These are phyloP conservation scores for Coenonympha arcania DNA, from an alignment of 2,888 invertebrate genomes.

Conservation along the genomic window DNA sequence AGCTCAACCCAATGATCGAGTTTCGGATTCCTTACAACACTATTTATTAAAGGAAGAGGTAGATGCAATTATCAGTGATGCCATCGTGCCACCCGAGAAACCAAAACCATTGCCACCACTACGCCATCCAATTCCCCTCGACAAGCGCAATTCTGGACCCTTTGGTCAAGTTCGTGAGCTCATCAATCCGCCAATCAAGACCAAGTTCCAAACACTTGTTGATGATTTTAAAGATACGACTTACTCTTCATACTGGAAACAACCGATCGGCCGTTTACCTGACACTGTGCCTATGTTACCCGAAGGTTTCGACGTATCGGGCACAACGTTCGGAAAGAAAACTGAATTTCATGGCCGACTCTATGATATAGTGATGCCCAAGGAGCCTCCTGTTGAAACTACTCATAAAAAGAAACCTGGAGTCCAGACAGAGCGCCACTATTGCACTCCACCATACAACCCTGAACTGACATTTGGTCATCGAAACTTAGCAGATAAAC, in stretches of 20 bases:
- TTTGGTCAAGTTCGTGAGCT: constrained; percentile 39
- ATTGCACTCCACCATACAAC: constrained; percentile 57
- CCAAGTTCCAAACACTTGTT: constrained; percentile 53
- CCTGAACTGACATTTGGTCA: constrained; percentile 61
- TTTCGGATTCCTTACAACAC: constrained; percentile 44
- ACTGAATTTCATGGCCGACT: constrained; percentile 41
- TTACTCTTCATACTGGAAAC: constrained; percentile 58
- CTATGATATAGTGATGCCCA: constrained; percentile 61
- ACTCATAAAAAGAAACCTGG: constrained; percentile 40
- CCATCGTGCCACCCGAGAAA: constrained; percentile 46
- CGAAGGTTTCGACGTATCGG: constrained; percentile 44
- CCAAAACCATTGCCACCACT: constrained; percentile 45
- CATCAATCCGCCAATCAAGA: constrained; percentile 47
- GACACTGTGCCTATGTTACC: constrained; percentile 60
- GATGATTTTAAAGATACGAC: constrained; percentile 54
- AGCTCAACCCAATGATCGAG: constrained; percentile 44
- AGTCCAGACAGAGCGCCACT: constrained; percentile 44
- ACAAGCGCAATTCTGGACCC: constrained; percentile 46
- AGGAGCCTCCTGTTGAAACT: constrained; percentile 44
- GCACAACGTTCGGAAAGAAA: constrained; percentile 53
- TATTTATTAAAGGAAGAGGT: constrained; percentile 57
- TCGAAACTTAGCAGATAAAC: constrained; percentile 55
- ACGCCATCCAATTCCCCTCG: constrained; percentile 43
- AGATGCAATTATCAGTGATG: constrained; percentile 53
- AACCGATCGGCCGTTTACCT: constrained; percentile 40